Conservation (phyloP, 1,140 invertebrate genomes). For the Harlomillsia oculata region DNA sequence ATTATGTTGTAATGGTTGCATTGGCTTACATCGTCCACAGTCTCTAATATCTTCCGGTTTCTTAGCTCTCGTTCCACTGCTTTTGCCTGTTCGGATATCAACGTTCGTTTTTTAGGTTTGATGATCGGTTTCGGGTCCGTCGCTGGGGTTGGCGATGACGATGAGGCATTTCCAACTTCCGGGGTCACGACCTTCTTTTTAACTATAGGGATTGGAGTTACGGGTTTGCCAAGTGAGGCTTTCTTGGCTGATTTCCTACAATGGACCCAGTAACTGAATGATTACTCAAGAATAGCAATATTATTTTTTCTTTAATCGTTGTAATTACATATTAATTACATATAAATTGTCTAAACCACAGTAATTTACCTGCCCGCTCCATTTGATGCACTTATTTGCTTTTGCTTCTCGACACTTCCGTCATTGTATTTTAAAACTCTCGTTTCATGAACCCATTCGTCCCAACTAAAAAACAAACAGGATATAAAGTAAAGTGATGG, state of each 20-base stretch:
- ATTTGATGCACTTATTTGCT: conserved; percentile 75
- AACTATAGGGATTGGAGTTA: conserved; percentile 5
- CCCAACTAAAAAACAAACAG: conserved; percentile 63
- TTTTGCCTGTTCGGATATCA: no score
- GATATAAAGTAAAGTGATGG: no score
- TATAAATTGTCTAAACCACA: background rate
- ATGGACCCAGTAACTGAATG: background rate
- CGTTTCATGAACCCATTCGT: conserved; percentile 93
- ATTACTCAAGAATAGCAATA: background rate
- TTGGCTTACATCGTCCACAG: background rate
- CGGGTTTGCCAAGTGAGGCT: conserved; percentile 8
- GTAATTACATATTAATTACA: background rate
- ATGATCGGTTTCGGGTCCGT: no score
- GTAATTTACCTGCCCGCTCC: conserved; percentile 48
- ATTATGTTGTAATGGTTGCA: no score
- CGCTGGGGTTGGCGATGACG: conserved; percentile 56
- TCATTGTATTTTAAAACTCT: conserved; percentile 88
- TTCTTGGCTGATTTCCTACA: conserved; percentile 18
- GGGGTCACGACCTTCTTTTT: conserved; percentile 24
- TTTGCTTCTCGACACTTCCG: conserved; percentile 77
- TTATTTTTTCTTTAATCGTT: no score
- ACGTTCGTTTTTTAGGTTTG: no score
- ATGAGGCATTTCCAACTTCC: conserved; percentile 37
- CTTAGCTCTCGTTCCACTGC: no score
- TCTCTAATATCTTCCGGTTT: background rate